Conservation (phyloP, 2,888 invertebrate species). For the Geotrupes spiniger region DNA sequence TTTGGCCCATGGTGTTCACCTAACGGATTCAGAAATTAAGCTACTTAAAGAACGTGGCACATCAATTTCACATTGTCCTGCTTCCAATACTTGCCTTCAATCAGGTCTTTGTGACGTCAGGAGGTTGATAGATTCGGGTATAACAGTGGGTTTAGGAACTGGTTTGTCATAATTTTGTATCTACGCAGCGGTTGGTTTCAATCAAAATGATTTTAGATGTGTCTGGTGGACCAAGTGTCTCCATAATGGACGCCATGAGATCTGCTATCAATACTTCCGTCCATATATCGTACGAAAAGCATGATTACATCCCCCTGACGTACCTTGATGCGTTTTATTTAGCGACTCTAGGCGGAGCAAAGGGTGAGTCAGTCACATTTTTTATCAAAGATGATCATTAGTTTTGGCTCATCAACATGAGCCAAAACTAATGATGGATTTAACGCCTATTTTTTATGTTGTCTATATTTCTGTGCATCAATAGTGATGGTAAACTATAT, state of each 20-base stretch:
- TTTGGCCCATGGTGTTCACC: constrained; percentile 80
- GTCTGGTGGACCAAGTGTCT: constrained; percentile 75
- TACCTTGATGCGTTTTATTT: constrained; percentile 78
- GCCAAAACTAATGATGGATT: neutral
- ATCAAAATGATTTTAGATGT: constrained; percentile 66
- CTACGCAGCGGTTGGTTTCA: constrained; percentile 27
- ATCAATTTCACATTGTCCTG: constrained; percentile 81
- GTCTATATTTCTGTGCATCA: too few species aligned
- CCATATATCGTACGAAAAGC: constrained; percentile 57
- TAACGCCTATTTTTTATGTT: neutral
- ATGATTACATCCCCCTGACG: constrained; percentile 53
- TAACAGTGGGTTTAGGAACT: constrained; percentile 83
- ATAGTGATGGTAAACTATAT: too few species aligned
- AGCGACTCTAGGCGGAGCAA: constrained; percentile 84
- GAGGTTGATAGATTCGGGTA: constrained; percentile 58
- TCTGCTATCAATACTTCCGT: constrained; percentile 72
- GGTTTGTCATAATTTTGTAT: too few species aligned
- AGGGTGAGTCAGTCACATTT: too few species aligned
- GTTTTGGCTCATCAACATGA: too few species aligned
- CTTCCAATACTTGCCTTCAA: constrained; percentile 75
- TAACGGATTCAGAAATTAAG: constrained; percentile 67
- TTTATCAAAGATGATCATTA: too few species aligned
- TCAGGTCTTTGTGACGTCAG: constrained; percentile 81
- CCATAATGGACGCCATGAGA: constrained; percentile 73
- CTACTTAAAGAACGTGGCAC: constrained; percentile 61